Conservation (phyloP, 2,113 vertebrate species). For the Sinocyclocheilus grahami region DNA sequence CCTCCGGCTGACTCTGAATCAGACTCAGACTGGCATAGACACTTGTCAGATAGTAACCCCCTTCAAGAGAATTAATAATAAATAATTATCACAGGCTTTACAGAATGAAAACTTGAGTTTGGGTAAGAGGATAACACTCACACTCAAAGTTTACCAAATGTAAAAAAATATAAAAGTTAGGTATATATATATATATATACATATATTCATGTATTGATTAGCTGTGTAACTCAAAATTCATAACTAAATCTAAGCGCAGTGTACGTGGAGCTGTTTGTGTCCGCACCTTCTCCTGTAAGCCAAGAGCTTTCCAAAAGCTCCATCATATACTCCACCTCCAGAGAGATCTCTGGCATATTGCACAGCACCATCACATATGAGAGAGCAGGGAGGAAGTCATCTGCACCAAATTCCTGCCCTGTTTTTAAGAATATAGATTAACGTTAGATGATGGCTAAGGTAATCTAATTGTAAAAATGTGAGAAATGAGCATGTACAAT, state of each 20-base stretch:
- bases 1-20: slow-evolving; percentile 59
- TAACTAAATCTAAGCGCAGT: not conserved
- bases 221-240: not conserved
- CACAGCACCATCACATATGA: slow-evolving; percentile 76
- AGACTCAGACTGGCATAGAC: slow-evolving; percentile 65
- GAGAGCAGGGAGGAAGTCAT: slow-evolving; percentile 78
- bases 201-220: too few species aligned
- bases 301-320: slow-evolving; percentile 74
- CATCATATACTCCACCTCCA: slow-evolving; percentile 78
- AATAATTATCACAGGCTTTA: not conserved
- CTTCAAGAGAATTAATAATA: slow-evolving; percentile 43
- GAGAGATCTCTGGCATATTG: slow-evolving; percentile 72
- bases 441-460: not conserved
- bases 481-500: not conserved
- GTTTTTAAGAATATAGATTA: not conserved
- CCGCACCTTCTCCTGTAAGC: slow-evolving; percentile 76
- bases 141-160: not conserved
- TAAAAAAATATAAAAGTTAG: not conserved
- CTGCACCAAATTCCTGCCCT: slow-evolving; percentile 75
- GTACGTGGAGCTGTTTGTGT: not conserved
- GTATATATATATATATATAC: too few species aligned
- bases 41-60: slow-evolving; percentile 69
- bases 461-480: not conserved
- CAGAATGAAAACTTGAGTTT: not conserved
- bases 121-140: not conserved